Conservation (phyloP, 1,140 invertebrate genomes). For the Drosophila saltans region DNA sequence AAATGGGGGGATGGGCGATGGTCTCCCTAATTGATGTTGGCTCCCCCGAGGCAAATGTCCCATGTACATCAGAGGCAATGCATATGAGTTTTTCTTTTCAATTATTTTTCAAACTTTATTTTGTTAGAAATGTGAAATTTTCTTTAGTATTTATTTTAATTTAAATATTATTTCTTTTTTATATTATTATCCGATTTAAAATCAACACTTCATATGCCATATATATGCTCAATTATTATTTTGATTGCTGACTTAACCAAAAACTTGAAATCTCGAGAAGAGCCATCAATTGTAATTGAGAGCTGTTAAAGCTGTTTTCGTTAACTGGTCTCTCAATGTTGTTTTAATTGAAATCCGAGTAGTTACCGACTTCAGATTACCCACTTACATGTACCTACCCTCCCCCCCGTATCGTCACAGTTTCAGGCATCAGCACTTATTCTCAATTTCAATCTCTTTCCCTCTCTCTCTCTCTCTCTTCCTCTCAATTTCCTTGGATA, state of each 20-base stretch:
- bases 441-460: not conserved
- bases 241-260: not conserved
- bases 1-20: not conserved
- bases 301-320: not conserved
- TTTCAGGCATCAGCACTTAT: not conserved
- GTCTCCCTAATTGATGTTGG: not conserved
- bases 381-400: not conserved
- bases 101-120: not conserved
- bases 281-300: not conserved
- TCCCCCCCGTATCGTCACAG: not conserved
- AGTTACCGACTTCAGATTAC: conserved; percentile 12
- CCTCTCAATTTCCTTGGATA: conserved; percentile 6
- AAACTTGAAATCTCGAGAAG: not conserved
- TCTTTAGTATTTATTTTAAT: no score
- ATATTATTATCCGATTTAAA: no score
- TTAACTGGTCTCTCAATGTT: not conserved
- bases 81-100: not conserved
- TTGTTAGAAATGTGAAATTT: no score
- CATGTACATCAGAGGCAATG: not conserved
- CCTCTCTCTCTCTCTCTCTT: not conserved
- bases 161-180: no score
- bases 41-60: not conserved
- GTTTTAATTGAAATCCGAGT: conserved; percentile 10
- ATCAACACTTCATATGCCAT: no score
- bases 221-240: no score